Evolutionary conservation across 2,797 vertebrate species (phyloP).

Genomic region (Melopsittacus undulatus): DNA sequence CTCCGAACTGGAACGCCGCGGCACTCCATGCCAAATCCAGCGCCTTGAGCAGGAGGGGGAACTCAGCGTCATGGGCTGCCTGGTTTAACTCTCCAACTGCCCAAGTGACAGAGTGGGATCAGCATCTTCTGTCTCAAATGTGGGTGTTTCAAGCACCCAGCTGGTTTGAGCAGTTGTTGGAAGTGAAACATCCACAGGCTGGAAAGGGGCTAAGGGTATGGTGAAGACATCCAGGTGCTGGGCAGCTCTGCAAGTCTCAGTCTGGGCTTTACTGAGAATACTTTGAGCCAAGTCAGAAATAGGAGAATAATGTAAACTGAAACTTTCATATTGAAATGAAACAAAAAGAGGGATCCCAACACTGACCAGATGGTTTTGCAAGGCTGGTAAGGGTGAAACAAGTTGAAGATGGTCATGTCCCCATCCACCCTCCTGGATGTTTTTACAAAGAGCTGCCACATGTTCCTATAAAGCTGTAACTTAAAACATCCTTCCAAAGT

Average conservation of each 20-base stretch:
- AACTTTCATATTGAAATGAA: not conserved
- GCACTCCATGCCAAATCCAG: not conserved
- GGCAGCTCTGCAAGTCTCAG: not conserved
- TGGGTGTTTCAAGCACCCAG: not conserved
- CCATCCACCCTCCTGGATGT: not conserved
- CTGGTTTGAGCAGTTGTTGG: not conserved
- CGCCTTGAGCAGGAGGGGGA: not conserved
- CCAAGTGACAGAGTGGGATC: not conserved
- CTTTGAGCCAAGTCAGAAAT: not conserved
- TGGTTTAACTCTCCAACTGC: not conserved
- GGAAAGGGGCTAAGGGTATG: not conserved
- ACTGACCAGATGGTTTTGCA: not conserved
- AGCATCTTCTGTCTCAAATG: not conserved
- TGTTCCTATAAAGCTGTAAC: not conserved
- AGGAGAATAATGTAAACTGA: not conserved
- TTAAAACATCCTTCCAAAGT: not conserved
- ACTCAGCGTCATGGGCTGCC: not conserved
- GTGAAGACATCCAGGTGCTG: not conserved
- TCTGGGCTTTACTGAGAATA: not conserved
- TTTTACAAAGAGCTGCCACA: not conserved
- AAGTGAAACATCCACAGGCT: not conserved
- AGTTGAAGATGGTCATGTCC: not conserved
- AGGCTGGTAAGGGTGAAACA: not conserved
- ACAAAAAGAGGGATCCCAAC: not conserved
- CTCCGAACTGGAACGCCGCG: slow-evolving; percentile 27